Evolutionary conservation across 1,140 invertebrate species (phyloP).

Genomic region (Hermetia illucens): DNA sequence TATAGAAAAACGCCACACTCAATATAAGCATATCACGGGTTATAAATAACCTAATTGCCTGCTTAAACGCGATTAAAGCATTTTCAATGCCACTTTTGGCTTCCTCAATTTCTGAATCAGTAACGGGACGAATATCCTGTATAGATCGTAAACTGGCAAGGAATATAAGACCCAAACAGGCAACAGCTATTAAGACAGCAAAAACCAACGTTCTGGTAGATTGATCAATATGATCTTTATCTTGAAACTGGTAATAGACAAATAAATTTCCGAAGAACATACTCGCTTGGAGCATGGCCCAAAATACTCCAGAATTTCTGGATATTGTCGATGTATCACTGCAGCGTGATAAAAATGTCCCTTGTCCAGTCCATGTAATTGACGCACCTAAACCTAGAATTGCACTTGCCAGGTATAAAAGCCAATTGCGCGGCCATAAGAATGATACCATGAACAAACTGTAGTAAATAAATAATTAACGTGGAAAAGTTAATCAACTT

Average conservation of each 20-base stretch:
- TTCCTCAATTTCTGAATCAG: constrained; percentile 38
- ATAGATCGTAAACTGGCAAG: constrained; percentile 46
- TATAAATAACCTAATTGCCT: constrained; percentile 59
- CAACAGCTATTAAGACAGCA: constrained; percentile 52
- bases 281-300: constrained; percentile 86
- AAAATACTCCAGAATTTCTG: constrained; percentile 88
- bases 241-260: constrained; percentile 80
- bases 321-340: constrained; percentile 75
- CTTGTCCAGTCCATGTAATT: constrained; percentile 82
- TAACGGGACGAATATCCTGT: constrained; percentile 36
- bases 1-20: constrained; percentile 78
- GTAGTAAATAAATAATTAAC: constrained; percentile 24
- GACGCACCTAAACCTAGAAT: constrained; percentile 82
- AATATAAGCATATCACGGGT: constrained; percentile 76
- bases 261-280: constrained; percentile 89
- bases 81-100: constrained; percentile 37
- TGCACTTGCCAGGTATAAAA: constrained; percentile 71
- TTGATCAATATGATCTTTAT: constrained; percentile 47
- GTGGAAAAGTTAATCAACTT: background rate
- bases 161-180: constrained; percentile 50
- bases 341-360: constrained; percentile 85
- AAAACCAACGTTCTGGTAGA: constrained; percentile 58
- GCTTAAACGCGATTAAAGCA: constrained; percentile 51
- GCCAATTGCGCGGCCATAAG: constrained; percentile 63
- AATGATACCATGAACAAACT: constrained; percentile 70